phyloP scores from a whole-genome alignment of 1,140 invertebrate species.

The Macrosteles quadrilineatus region DNA sequence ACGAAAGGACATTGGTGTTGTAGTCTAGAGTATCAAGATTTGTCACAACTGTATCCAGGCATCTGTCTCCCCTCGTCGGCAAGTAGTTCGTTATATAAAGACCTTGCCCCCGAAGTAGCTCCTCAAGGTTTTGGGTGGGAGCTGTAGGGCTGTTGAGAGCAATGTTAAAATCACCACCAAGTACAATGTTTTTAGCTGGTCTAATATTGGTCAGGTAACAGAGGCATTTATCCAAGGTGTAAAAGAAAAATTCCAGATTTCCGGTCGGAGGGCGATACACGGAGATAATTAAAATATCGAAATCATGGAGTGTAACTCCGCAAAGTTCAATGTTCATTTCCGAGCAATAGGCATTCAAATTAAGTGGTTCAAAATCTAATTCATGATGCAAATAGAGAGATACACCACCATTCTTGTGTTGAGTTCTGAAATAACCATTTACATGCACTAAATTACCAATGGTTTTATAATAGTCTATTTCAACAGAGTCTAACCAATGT shows the following conservation, averaged over 20 bases:
- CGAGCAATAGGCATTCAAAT: too few relatives aligned
- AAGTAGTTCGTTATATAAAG: background rate
- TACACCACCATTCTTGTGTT: too few relatives aligned
- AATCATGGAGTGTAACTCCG: too few relatives aligned
- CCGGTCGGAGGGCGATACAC: background rate
- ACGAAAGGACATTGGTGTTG: background rate
- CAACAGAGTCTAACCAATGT: too few relatives aligned
- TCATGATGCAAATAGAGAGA: too few relatives aligned
- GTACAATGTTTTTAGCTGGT: background rate
- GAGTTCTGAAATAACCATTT: too few relatives aligned
- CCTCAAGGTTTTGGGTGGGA: background rate
- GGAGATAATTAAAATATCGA: background rate
- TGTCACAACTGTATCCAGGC: background rate
- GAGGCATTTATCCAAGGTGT: background rate
- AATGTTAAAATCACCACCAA: background rate
- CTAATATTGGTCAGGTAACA: background rate
- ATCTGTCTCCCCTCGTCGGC: background rate
- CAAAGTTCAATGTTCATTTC: too few relatives aligned
- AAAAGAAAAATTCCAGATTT: background rate
- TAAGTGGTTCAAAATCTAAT: too few relatives aligned
- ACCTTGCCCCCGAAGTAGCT: background rate
- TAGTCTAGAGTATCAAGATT: background rate
- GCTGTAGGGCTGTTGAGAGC: background rate
- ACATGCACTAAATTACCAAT: too few relatives aligned
- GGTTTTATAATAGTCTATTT: too few relatives aligned